Base-by-base conservation (phyloP, 2,888 invertebrate genomes). In the Criorhina ranunculi region DNA sequence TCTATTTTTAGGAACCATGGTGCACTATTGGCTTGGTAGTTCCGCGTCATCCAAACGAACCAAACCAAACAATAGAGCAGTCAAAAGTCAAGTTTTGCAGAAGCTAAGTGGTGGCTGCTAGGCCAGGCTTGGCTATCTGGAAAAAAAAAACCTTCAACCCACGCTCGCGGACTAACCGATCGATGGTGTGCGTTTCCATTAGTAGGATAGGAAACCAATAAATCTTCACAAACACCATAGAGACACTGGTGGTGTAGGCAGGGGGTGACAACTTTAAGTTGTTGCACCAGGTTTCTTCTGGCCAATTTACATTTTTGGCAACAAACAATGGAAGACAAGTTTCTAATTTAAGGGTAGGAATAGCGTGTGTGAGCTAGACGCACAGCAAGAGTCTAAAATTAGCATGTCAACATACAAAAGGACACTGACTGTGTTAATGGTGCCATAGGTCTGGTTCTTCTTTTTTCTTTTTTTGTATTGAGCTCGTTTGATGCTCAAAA, bases 1-100 rank as follows among this genome's bases (percentile, higher is more conserved):
- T 33, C 29, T 81, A 81, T 81, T 75, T 81, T 75, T 81, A 69
- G 81, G 69, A 40, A 19, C 29, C 15, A 24, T 4, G 4, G 53
- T 46, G 62, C 12, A 62, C n/a, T 62, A 24, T 37, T 17, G 40
- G 11, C 29, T 15, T 46, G 11, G 24, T 24, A 51, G 66, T 66
- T 66, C 66, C 66, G 51, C 49, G 49, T 66, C 66, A 66, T 66
- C 66, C 15, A 37, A 57, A 33, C 42, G n/a, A 40, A 40, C 24
- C 33, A 15, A 11, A 42, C 42, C 35, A 57, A 69, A 69, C 57
- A 57, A 69, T 69, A 42, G 69, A 44, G 37, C n/a, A n/a, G n/a
- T n/a, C n/a, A n/a, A 33, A 9, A 44, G 42, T 24, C 40, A 29
- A 51, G 49, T 51, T 51, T 29, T 29, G 17, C 11, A 12, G 5